Percentiles rank a stretch among this genome's conserved stretches.
Conservation (phyloP, 2,888 invertebrate species). For the Pterostichus niger region DNA sequence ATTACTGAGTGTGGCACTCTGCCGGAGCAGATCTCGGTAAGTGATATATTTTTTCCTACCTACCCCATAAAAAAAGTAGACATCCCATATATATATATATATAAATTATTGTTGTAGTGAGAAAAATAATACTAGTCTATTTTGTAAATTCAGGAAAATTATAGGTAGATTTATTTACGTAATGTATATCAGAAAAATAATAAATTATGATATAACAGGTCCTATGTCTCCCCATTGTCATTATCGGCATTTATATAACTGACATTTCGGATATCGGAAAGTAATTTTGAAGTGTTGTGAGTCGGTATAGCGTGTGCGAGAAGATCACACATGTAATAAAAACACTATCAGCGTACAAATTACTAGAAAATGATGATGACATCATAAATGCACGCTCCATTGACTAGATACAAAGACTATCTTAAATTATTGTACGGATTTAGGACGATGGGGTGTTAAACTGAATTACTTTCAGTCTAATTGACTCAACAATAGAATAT, state of each 20-base stretch:
- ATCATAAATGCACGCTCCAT: slow-evolving; percentile 60
- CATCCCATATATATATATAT: too few relatives aligned
- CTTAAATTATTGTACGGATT: slow-evolving; percentile 24
- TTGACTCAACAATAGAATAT: slow-evolving; percentile 27
- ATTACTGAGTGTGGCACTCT: too few relatives aligned
- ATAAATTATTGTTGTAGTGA: neutral
- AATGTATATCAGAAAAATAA: slow-evolving; percentile 29
- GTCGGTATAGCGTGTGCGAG: neutral
- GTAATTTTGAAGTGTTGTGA: slow-evolving; percentile 44
- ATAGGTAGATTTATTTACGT: slow-evolving; percentile 13
- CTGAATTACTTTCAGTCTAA: slow-evolving; percentile 27
- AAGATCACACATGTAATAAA: slow-evolving; percentile 54
- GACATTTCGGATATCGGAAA: slow-evolving; percentile 62
- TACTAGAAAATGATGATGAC: slow-evolving; percentile 54
- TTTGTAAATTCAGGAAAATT: neutral
- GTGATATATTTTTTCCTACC: too few relatives aligned
- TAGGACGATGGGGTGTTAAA: slow-evolving; percentile 26
- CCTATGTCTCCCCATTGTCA: slow-evolving; percentile 35
- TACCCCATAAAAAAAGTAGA: too few relatives aligned
- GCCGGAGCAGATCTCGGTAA: too few relatives aligned
- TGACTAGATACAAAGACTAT: slow-evolving; percentile 48
- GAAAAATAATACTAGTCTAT: too few relatives aligned
- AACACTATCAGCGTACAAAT: slow-evolving; percentile 54
- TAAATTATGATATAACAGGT: slow-evolving; percentile 6
- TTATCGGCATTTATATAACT: slow-evolving; percentile 59